These are phyloP conservation scores for Castor canadensis DNA, from an alignment of 2,113 vertebrate genomes.

Conservation along the genomic window DNA sequence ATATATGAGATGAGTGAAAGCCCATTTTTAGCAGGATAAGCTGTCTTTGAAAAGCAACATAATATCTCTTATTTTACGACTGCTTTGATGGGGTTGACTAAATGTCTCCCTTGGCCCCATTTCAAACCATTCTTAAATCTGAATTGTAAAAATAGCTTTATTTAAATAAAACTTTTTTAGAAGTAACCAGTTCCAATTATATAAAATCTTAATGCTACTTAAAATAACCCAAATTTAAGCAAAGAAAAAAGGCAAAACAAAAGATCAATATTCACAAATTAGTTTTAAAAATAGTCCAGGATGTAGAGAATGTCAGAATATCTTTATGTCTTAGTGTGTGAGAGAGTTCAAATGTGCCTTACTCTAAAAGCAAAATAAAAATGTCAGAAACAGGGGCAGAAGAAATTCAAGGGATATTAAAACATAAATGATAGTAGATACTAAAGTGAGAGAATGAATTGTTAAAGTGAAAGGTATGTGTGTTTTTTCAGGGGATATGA, in stretches of 20 bases:
- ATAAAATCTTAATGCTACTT: slow-evolving; percentile 38
- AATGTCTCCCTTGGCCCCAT: background rate
- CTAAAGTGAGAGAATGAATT: background rate
- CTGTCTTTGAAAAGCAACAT: slow-evolving; percentile 29
- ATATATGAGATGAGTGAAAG: background rate
- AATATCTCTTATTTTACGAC: slow-evolving; percentile 5
- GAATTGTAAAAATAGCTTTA: slow-evolving; percentile 34
- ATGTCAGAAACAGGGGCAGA: background rate
- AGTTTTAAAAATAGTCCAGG: background rate
- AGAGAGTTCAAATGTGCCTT: slow-evolving; percentile 18
- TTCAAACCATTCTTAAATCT: slow-evolving; percentile 6
- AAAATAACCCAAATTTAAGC: slow-evolving; percentile 41
- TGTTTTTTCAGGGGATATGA: background rate
- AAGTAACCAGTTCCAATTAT: slow-evolving; percentile 31
- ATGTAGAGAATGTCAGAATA: background rate
- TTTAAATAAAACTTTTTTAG: background rate
- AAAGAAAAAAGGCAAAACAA: slow-evolving; percentile 40
- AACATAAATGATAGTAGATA: background rate
- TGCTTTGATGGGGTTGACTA: background rate
- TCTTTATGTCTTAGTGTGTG: background rate
- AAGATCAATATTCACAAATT: slow-evolving; percentile 44
- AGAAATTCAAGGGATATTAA: background rate
- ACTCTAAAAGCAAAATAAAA: slow-evolving; percentile 42
- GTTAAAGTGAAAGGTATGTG: background rate
- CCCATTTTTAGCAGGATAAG: background rate